Conservation (phyloP, 2,797 vertebrate species). For the Spizella passerina region DNA sequence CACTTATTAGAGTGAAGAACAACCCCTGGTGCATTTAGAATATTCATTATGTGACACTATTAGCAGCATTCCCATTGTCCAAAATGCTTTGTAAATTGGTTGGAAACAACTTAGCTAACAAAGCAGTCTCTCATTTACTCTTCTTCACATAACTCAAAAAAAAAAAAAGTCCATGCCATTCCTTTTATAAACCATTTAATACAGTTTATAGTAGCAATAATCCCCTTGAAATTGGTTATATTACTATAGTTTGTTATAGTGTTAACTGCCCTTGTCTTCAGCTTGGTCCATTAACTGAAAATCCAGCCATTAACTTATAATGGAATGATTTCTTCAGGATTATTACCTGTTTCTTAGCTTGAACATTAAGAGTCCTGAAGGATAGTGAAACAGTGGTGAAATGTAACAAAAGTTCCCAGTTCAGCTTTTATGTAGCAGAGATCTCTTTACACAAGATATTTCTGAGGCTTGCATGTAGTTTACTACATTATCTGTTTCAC, state of each 20-base stretch:
- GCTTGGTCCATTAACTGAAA: slow-evolving; percentile 46
- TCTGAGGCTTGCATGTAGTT: background rate
- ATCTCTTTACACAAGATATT: background rate
- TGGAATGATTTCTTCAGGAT: slow-evolving; percentile 40
- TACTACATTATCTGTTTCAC: background rate
- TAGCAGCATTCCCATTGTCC: background rate
- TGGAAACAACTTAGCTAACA: slow-evolving; percentile 38
- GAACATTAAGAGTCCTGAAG: slow-evolving; percentile 8
- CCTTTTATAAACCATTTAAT: slow-evolving; percentile 58
- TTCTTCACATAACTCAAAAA: background rate
- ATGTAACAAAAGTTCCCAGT: background rate
- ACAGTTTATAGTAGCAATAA: slow-evolving; percentile 35
- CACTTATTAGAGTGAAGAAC: background rate
- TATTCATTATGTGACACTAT: background rate
- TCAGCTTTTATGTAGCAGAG: background rate
- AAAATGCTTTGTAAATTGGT: slow-evolving; percentile 46
- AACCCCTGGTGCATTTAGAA: slow-evolving; percentile 15
- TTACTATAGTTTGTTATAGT: slow-evolving; percentile 51
- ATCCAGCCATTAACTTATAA: slow-evolving; percentile 23
- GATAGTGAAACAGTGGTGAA: background rate
- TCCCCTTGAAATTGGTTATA: slow-evolving; percentile 55
- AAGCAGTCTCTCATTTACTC: slow-evolving; percentile 29
- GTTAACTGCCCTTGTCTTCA: slow-evolving; percentile 56
- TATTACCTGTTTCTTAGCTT: background rate
- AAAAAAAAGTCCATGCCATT: background rate